Conservation (phyloP, 2,797 vertebrate species). For the Gastrophryne carolinensis region DNA sequence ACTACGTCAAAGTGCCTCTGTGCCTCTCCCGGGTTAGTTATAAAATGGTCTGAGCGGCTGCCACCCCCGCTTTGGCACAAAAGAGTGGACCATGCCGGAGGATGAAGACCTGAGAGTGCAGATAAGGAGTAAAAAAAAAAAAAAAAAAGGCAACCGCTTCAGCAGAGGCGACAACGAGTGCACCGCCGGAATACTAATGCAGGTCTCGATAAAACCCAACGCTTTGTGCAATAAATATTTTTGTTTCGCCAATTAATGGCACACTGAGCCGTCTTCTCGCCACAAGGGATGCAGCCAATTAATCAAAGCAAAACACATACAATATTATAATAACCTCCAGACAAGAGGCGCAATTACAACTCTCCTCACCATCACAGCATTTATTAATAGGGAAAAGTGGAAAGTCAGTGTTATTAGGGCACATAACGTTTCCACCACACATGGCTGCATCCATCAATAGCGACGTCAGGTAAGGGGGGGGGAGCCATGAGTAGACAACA, state of each 20-base stretch:
- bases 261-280: conserved; percentile 37
- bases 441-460: too few relatives aligned
- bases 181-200: conserved; percentile 30
- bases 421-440: too few relatives aligned
- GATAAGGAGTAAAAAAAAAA: too few relatives aligned
- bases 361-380: conserved; percentile 10
- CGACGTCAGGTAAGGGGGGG: too few relatives aligned
- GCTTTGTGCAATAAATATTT: conserved; percentile 41
- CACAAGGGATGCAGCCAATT: conserved; percentile 38
- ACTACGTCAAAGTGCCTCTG: too few relatives aligned
- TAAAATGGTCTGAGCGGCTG: too few relatives aligned
- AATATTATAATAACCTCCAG: conserved; percentile 33
- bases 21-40: too few relatives aligned
- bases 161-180: neutral
- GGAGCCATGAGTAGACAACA: too few relatives aligned
- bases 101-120: conserved; percentile 2
- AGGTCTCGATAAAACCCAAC: neutral
- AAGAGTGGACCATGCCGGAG: neutral
- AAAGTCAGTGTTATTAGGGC: too few relatives aligned
- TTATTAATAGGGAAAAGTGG: conserved; percentile 17
- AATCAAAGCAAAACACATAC: conserved; percentile 47
- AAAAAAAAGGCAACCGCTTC: too few relatives aligned
- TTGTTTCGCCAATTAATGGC: conserved; percentile 28
- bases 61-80: too few relatives aligned
- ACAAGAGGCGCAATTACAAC: conserved; percentile 34